These are phyloP conservation scores for Bursaphelenchus mucronatus DNA, from an alignment of 1,140 invertebrate species.

Conservation along the genomic window DNA sequence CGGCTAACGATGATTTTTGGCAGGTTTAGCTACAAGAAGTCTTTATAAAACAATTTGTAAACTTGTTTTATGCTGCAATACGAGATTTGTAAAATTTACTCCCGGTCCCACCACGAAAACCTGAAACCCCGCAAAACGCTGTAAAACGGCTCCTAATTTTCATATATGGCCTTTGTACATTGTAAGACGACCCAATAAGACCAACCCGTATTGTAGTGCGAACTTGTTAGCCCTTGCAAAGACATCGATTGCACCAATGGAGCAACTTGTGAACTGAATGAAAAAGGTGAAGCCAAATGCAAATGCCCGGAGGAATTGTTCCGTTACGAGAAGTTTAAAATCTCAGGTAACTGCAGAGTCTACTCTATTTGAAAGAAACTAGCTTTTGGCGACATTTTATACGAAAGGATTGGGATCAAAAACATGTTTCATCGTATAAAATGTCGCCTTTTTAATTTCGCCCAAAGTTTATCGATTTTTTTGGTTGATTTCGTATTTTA, in stretches of 20 bases:
- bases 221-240: conserved; percentile 31
- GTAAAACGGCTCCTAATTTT: neutral
- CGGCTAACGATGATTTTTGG: too few species aligned
- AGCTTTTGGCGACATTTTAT: neutral
- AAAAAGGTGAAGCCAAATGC: conserved; percentile 15
- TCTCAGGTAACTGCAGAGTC: neutral
- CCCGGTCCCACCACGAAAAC: too few species aligned
- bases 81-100: too few species aligned
- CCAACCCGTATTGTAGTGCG: conserved; percentile 24
- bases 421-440: neutral
- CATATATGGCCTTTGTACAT: neutral
- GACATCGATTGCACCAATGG: conserved; percentile 33
- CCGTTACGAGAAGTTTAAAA: neutral
- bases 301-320: conserved; percentile 15
- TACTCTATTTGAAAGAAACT: neutral
- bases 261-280: conserved; percentile 25
- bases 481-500: conserved; percentile 8
- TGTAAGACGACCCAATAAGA: too few species aligned
- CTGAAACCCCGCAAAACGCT: too few species aligned
- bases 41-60: too few species aligned
- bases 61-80: too few species aligned
- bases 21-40: too few species aligned
- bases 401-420: conserved; percentile 16
- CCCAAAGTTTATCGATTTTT: conserved; percentile 17
- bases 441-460: conserved; percentile 6